Conservation (phyloP, 2,113 vertebrate species). For the Prietella phreatophila region DNA sequence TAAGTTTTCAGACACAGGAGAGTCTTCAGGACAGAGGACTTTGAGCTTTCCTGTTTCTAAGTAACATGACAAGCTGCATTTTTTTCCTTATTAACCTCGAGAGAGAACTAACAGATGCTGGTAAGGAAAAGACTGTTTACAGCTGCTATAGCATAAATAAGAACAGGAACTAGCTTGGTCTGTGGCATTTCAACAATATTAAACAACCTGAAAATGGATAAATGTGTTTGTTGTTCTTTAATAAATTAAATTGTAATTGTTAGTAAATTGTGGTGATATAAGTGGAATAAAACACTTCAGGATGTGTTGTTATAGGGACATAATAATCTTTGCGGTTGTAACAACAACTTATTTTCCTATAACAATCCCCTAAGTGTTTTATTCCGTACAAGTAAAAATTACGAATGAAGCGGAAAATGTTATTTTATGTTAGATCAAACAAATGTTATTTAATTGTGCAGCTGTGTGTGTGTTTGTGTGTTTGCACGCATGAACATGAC, state of each 20-base stretch:
- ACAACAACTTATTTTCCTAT: background rate
- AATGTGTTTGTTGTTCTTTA: background rate
- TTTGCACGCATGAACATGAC: background rate
- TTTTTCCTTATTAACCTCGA: too few species aligned
- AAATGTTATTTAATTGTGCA: background rate
- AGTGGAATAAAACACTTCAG: background rate
- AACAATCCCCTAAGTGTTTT: background rate
- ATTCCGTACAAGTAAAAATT: background rate
- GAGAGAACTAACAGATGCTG: too few species aligned
- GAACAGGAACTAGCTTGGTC: too few species aligned
- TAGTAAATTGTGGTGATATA: background rate
- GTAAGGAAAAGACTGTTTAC: background rate
- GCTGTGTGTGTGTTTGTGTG: constrained; percentile 13
- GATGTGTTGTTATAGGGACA: background rate
- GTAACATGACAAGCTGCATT: too few species aligned
- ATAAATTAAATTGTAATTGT: background rate
- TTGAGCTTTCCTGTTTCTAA: too few species aligned
- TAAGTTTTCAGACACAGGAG: too few species aligned
- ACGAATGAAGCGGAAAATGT: background rate
- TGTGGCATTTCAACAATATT: too few species aligned
- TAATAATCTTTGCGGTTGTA: background rate
- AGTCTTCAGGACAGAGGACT: too few species aligned
- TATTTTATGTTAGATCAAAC: background rate
- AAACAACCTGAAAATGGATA: too few species aligned
- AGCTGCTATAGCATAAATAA: background rate